Evolutionary conservation across 1,140 invertebrate genomes (phyloP), one percentile per base, ranked within the genome.

Genomic region (Drosophila sechellia): DNA sequence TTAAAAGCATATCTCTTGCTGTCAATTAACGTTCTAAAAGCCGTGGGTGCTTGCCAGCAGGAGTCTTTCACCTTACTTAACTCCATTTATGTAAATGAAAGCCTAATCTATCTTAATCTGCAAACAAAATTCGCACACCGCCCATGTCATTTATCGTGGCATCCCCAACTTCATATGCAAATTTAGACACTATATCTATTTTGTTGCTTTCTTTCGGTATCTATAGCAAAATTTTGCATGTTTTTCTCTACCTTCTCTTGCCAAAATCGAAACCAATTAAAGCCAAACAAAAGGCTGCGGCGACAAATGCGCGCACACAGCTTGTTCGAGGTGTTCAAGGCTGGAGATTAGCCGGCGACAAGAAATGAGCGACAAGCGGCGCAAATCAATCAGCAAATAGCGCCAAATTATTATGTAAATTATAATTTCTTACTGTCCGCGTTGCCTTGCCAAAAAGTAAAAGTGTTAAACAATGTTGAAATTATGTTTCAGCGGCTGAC

Each of bases 401-500:
- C 80, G 56, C 80, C 75, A 83, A 84, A 76, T 84, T 84, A 83
- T 84, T 79, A 84, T 83, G 76, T 65, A 83, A 84, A 84, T 84
- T 63, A 84, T 79, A 79, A 84, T 83, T 84, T 84, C 80, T 66
- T 79, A 56, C 64, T 59, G 53, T 57, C 37, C 17, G 56, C 22
- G 56, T 13, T 50, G 61, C 57, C 37, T 40, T 4, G 45, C 45
- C 20, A 42, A 66, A 46, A 56, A 58, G 79, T 68, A 79, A 79
- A 87, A 87, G 75, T 81, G 75, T 79, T 72, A 39, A 86, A 64
- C 40, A 70, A 58, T 77, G 54, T 48, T 70, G 64, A 70, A 70
- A 69, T 42, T 69, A 69, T 70, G 66, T 39, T 69, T 70, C 50
- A 22, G 63, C 42, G 20, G 37, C 45, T 22, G 17, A 48, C 48